These are phyloP conservation scores for Eulemur coronatus DNA, from an alignment of 2,797 vertebrate genomes.

Conservation along the genomic window DNA sequence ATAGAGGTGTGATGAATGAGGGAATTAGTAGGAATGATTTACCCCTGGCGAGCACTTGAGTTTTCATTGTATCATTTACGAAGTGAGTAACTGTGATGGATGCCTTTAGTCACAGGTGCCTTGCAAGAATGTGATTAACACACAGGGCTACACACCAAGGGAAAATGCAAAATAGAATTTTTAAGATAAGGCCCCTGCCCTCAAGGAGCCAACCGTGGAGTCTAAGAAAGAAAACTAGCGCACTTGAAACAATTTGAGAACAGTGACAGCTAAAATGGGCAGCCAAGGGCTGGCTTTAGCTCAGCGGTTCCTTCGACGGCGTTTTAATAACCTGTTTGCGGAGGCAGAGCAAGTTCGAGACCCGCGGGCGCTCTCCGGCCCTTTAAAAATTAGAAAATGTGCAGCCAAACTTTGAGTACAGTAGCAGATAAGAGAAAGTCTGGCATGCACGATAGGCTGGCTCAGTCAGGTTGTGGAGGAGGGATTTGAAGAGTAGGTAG, in stretches of 20 bases:
- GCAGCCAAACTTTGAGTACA: background rate
- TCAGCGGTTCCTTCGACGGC: no score
- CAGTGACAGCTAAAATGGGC: background rate
- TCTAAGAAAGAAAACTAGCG: background rate
- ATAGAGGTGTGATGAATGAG: slow-evolving; percentile 43
- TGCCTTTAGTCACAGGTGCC: slow-evolving; percentile 32
- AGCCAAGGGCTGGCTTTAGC: no score
- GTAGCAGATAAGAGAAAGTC: background rate
- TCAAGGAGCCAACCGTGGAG: background rate
- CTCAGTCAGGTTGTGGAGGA: background rate
- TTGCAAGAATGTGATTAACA: slow-evolving; percentile 21
- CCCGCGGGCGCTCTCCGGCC: no score
- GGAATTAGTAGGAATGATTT: slow-evolving; percentile 65
- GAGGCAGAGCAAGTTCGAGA: no score
- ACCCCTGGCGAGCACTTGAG: slow-evolving; percentile 32
- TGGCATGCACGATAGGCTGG: background rate
- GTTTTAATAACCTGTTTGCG: no score
- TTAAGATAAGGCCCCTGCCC: slow-evolving; percentile 11
- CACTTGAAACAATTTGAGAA: background rate
- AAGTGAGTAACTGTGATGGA: slow-evolving; percentile 45
- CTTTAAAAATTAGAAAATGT: background rate
- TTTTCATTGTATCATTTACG: slow-evolving; percentile 65
- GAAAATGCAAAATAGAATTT: background rate
- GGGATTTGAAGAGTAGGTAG: background rate
- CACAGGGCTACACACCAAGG: background rate